Evolutionary conservation across 2,888 invertebrate species (phyloP).

Genomic region (Biston stratarius): DNA sequence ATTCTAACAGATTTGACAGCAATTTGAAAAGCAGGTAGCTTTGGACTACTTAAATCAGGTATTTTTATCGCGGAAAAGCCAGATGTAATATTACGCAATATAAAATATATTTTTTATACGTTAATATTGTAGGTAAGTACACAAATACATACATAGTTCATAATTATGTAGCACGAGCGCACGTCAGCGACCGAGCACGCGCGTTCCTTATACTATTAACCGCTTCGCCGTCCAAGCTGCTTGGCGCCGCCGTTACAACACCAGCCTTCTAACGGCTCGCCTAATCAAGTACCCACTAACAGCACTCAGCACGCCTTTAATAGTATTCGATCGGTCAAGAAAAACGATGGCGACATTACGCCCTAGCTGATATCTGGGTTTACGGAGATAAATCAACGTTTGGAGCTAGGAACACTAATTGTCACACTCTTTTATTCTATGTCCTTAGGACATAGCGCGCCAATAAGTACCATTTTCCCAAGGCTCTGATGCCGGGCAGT

Average conservation of each 20-base stretch:
- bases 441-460: no score
- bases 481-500: no score
- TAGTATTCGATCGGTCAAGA: slow-evolving; percentile 18
- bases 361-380: not conserved
- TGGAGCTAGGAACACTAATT: no score
- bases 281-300: not conserved
- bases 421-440: no score
- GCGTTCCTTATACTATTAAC: slow-evolving; percentile 37
- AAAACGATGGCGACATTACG: not conserved
- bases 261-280: slow-evolving; percentile 22
- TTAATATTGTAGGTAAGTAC: not conserved
- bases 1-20: no score
- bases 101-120: not conserved
- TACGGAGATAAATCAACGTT: no score
- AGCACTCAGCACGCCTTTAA: slow-evolving; percentile 9
- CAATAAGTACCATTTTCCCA: no score
- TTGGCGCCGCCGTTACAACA: slow-evolving; percentile 41
- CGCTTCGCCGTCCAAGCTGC: slow-evolving; percentile 30
- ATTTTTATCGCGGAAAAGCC: no score
- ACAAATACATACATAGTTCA: not conserved
- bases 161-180: slow-evolving; percentile 14
- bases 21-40: no score
- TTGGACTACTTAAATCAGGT: no score
- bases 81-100: not conserved
- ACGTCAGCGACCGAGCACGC: slow-evolving; percentile 47